Evolutionary conservation across 37 sponge, comb jelly and placozoan species (phyloP).

Genomic region (Spongilla lacustris): DNA sequence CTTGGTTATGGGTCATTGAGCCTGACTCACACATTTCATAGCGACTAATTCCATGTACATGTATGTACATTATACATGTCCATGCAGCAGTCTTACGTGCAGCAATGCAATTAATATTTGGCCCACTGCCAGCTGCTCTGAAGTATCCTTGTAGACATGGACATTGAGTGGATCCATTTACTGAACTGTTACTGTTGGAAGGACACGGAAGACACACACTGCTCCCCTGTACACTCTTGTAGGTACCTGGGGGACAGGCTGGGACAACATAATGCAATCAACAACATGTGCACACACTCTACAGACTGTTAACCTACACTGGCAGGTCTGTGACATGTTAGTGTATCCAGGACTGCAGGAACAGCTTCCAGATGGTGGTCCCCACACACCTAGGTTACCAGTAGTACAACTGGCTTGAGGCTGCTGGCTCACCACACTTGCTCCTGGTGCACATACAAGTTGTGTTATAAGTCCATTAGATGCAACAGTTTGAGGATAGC

Average conservation of each 20-base stretch:
- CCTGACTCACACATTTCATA: too few relatives aligned
- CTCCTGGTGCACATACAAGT: background rate
- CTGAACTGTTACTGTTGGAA: background rate
- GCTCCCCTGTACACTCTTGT: background rate
- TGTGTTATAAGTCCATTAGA: background rate
- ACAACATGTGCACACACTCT: too few relatives aligned
- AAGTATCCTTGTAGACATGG: background rate
- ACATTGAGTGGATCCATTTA: background rate
- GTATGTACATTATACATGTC: too few relatives aligned
- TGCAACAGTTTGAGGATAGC: slow-evolving; percentile 6
- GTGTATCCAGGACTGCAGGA: slow-evolving; percentile 31
- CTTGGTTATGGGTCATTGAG: too few relatives aligned
- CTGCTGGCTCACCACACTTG: background rate
- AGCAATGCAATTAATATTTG: too few relatives aligned
- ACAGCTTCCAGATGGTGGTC: background rate
- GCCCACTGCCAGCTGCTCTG: background rate
- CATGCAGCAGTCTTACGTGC: too few relatives aligned
- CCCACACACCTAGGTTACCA: slow-evolving; percentile 3
- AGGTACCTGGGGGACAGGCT: background rate
- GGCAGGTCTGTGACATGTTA: background rate
- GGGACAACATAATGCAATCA: too few relatives aligned
- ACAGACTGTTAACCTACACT: background rate
- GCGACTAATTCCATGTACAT: too few relatives aligned
- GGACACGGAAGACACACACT: slow-evolving; percentile 2
- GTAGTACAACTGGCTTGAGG: slow-evolving; percentile 6